Base-by-base conservation (phyloP, 2,113 vertebrate genomes). In the Sapajus apella region DNA sequence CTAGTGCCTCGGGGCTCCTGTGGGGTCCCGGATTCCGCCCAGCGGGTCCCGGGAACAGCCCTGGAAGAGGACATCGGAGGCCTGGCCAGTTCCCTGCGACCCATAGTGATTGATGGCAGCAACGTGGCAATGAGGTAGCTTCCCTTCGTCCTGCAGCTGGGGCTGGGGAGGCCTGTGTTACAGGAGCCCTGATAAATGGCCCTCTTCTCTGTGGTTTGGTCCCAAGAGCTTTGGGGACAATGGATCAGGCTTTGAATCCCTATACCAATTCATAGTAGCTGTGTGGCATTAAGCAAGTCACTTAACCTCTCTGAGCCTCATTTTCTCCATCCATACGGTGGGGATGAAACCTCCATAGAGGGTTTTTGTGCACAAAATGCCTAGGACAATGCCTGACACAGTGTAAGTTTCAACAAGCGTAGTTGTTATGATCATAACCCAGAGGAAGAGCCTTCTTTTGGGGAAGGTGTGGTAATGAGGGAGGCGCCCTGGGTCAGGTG, bases 91-190 rank as follows among this genome's bases (percentile, higher is more conserved):
- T 90, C 75, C 70, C 97, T 99, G 98, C 98, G 99, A 93, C 98
- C 99, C 6, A 99, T 99, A 6, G 99, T 99, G 66, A 99, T 99
- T 0, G 99, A 99, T 0, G 99, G 99, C 85, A 99, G 99, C 98
- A 99, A 99, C 0, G 99, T 99, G 72, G 99, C 99, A 35, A 99
- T 99, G 99, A 99, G 99, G 99, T 99, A 98, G 98, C 98, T 72
- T 47, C 55, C 70, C n/a, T 83, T 82, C 32, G 2, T 10, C 37
- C 61, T 13, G 0, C 0, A 9, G 32, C 23, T 2, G 35, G 23
- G 84, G n/a, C 23, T 6, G 45, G n/a, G 73, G 25, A 64, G 61
- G 61, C 61, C 9, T 83, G 27, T 55, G 27, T 61, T 83, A 86
- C 64, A 43, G 81, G 55, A 58, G 17, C 6, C 43, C 87, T 21